Conservation (phyloP, 2,888 invertebrate species). For the Strigamia maritima region DNA sequence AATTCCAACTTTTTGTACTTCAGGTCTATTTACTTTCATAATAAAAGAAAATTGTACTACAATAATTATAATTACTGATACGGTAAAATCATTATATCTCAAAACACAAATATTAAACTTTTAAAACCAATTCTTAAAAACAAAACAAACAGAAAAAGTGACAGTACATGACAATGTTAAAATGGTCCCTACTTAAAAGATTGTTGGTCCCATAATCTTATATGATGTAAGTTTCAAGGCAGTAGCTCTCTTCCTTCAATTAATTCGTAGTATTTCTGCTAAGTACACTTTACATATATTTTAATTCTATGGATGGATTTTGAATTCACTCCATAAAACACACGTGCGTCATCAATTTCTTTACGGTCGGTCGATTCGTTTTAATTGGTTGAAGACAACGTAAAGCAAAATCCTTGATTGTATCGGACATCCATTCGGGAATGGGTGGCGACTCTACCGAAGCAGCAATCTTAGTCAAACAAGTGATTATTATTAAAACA, state of each 20-base stretch:
- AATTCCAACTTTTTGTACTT: neutral
- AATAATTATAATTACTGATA: neutral
- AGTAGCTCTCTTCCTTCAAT: neutral
- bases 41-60: neutral
- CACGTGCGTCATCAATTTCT: conserved; percentile 38
- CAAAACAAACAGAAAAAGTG: neutral
- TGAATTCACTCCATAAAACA: conserved; percentile 22
- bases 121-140: neutral
- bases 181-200: conserved; percentile 2
- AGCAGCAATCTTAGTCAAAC: conserved; percentile 53
- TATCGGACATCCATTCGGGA: conserved; percentile 52
- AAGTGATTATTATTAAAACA: neutral
- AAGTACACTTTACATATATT: neutral
- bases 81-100: neutral
- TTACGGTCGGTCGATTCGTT: conserved; percentile 50
- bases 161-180: neutral
- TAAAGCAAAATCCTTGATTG: conserved; percentile 51
- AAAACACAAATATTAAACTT: neutral
- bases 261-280: neutral
- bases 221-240: neutral
- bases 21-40: neutral
- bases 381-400: conserved; percentile 53
- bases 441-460: conserved; percentile 53
- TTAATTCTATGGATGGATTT: neutral
- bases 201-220: conserved; percentile 5